Evolutionary conservation across 2,888 invertebrate species (phyloP), one percentile per base, ranked within the genome.

Genomic region (Sisyra terminalis): DNA sequence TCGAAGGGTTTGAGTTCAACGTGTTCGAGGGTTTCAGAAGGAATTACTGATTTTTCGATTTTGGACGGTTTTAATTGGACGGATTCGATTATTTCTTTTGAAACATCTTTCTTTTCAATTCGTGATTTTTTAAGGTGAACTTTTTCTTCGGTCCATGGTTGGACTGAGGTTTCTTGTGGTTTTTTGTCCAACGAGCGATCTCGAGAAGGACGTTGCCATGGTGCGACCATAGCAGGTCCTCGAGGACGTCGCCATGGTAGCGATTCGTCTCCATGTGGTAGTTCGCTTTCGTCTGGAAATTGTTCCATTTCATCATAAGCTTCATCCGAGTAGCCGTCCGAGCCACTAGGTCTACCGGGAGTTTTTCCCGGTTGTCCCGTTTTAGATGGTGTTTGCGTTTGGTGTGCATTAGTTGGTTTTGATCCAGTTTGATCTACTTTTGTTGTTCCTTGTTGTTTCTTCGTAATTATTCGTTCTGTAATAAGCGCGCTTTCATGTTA

Each of bases 121-220:
- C 54, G 54, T 46, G 64, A 57, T 51, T 62, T 74, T 50, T 71
- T 48, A 10, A 76, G 54, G 51, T 69, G 66, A 10, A 76, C 66
- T 35, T 57, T 53, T 49, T 66, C 64, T 52, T 80, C 70, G 3
- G 73, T 82, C 75, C 74, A 74, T 8, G 73, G 69, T 52, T 69
- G 63, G 39, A 63, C 55, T 35, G 55, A 50, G 30, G 48, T 39
- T 49, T 46, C 49, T 46, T 46, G 44, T 15, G 58, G 56, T 44
- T 54, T 55, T 44, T 60, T 60, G 31, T 64, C 73, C 57, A 74
- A 37, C 54, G 73, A 55, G 54, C 63, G 49, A 55, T 60, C 63
- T 58, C 60, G 59, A 40, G 56, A 40, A 57, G 46, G 51, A 55
- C 44, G 60, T 58, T 45, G 56, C 55, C 41, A 46, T 46, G 13